phyloP scores from a whole-genome alignment of 1,140 invertebrate species.

The Aphaenogaster floridana region DNA sequence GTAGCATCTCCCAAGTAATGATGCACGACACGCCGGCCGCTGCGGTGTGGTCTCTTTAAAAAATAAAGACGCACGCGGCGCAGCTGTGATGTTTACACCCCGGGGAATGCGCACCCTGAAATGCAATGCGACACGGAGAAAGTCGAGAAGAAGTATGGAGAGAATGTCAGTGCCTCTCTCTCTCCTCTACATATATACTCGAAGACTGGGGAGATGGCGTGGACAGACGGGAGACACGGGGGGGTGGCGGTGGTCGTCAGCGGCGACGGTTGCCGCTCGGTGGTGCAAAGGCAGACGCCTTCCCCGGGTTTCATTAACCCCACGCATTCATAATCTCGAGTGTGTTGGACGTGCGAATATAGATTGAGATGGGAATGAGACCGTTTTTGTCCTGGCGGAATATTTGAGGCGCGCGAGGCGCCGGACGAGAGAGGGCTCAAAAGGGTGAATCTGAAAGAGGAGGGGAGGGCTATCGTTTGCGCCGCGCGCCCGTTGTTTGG shows the following conservation, averaged over 20 bases:
- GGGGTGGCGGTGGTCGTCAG: slow-evolving; percentile 41
- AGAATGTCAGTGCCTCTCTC: neutral
- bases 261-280: slow-evolving; percentile 57
- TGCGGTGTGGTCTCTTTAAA: slow-evolving; percentile 62
- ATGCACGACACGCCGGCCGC: neutral
- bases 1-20: neutral
- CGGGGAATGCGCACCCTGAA: slow-evolving; percentile 17
- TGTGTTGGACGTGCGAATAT: slow-evolving; percentile 86
- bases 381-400: slow-evolving; percentile 80
- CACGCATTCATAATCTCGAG: slow-evolving; percentile 86
- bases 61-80: slow-evolving; percentile 64
- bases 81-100: slow-evolving; percentile 70
- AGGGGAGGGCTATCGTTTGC: slow-evolving; percentile 61
- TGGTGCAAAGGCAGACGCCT: slow-evolving; percentile 84
- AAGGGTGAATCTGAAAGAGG: slow-evolving; percentile 79
- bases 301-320: slow-evolving; percentile 85
- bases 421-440: slow-evolving; percentile 68
- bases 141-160: neutral
- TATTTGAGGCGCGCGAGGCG: slow-evolving; percentile 78
- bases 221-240: slow-evolving; percentile 11
- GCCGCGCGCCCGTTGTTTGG: slow-evolving; percentile 74
- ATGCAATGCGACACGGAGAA: slow-evolving; percentile 9
- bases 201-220: slow-evolving; percentile 26
- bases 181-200: neutral
- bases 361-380: slow-evolving; percentile 86